Evolutionary conservation across 1,140 invertebrate species (phyloP), one percentile per base, ranked within the genome.

Genomic region (Cyclargus thomasi): DNA sequence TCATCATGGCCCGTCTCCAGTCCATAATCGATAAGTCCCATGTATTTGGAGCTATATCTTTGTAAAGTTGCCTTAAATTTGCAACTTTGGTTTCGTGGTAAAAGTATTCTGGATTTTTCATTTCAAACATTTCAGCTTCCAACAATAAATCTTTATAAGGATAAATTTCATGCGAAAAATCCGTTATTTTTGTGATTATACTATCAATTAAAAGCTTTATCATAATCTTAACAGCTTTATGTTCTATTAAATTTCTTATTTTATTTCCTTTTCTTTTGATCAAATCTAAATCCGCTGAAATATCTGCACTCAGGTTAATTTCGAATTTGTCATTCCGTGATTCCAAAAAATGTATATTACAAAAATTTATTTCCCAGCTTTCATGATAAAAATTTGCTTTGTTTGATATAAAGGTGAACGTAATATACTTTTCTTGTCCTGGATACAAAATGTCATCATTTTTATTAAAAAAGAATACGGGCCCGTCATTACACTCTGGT

Each of bases 391-490:
- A 79, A 11, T 82, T 84, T 10, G 80, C 75, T 67, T 74, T 71
- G 57, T 77, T 76, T 17, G 84, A 79, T 21, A 86, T 62, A 70
- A 86, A 90, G 0, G 80, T 88, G 62, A 90, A 82, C 23, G 16
- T 76, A 62, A 88, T 68, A 23, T 79, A 65, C 73, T 77, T 86
- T 5, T 64, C 73, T 68, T 90, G 83, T 7, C 88, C 86, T 21
- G 88, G 88, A 35, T 69, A 75, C 22, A 90, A 64, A 1, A 86
- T 73, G 70, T 86, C 79, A 81, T 90, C 86, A 57, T 86, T 88
- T 79, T 88, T 88, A 66, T 86, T 85, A 64, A 90, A 90, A 71
- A 85, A 90, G 71, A 88, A 90, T 7, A 88, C 83, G 78, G 81
- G 85, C 29, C 76, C 76, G n/a, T 76, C 71, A 22, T 65, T 64